A percentile compares a stretch with the other conserved stretches of the same genome.
phyloP scores from a whole-genome alignment of 2,797 vertebrate species.

The Enteromius afrohamiltoni region DNA sequence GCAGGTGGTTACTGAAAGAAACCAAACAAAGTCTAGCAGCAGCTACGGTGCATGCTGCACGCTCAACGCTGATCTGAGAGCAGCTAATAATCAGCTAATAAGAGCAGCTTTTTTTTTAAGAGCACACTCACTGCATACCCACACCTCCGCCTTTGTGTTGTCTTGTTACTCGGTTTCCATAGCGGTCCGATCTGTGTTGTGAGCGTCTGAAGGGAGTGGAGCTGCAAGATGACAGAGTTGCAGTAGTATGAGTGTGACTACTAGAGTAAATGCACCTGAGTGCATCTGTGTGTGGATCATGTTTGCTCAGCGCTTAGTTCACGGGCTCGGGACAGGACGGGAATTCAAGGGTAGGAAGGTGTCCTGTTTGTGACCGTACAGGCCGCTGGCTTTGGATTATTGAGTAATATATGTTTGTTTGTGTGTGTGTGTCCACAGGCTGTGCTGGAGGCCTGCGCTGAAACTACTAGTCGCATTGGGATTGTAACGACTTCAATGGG shows the following conservation, averaged over 20 bases:
- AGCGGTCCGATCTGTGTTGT: slow-evolving; percentile 27
- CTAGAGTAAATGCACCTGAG: slow-evolving; percentile 39
- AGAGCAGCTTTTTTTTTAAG: slow-evolving; percentile 33
- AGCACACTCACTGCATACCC: slow-evolving; percentile 35
- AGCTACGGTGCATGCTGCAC: neutral
- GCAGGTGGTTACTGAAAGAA: slow-evolving; percentile 32
- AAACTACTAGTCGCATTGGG: slow-evolving; percentile 66
- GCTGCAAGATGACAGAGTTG: slow-evolving; percentile 30
- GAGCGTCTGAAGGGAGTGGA: slow-evolving; percentile 40
- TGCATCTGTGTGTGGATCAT: slow-evolving; percentile 30
- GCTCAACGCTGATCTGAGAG: slow-evolving; percentile 32
- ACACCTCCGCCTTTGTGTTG: slow-evolving; percentile 34
- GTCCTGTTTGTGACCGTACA: slow-evolving; percentile 4
- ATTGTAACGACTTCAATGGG: slow-evolving; percentile 74
- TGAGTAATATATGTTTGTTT: slow-evolving; percentile 33
- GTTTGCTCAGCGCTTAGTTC: slow-evolving; percentile 4
- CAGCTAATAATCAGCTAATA: slow-evolving; percentile 29
- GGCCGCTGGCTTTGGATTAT: neutral
- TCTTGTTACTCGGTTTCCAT: slow-evolving; percentile 44
- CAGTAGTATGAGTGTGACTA: slow-evolving; percentile 28
- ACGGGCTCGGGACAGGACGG: neutral
- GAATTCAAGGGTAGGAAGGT: slow-evolving; percentile 20
- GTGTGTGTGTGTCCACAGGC: slow-evolving; percentile 49
- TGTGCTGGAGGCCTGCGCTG: slow-evolving; percentile 58
- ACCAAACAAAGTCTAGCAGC: slow-evolving; percentile 7